Evolutionary conservation across 2,113 vertebrate species (phyloP).

Genomic region (Antennarius striatus): DNA sequence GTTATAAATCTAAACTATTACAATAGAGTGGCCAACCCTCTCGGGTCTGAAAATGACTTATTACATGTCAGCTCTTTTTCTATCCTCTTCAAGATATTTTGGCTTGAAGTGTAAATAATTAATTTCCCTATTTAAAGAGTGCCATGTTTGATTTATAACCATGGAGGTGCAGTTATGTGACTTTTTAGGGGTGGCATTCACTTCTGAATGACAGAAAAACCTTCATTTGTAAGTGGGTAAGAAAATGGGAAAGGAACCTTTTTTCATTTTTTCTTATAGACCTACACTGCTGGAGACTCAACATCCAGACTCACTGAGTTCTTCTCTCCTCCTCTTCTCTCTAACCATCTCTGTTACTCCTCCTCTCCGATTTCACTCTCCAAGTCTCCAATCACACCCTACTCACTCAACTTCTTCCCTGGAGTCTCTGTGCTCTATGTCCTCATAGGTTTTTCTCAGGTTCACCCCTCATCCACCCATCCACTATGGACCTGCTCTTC

Average conservation of each 20-base stretch:
- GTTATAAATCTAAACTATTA: conserved; percentile 70
- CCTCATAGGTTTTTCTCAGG: too few relatives aligned
- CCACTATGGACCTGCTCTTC: too few relatives aligned
- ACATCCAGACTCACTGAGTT: too few relatives aligned
- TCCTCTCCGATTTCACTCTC: too few relatives aligned
- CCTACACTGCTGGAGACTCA: too few relatives aligned
- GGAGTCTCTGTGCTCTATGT: too few relatives aligned
- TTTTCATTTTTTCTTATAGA: too few relatives aligned
- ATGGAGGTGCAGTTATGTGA: conserved; percentile 51
- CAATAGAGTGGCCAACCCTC: conserved; percentile 63
- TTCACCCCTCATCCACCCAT: too few relatives aligned
- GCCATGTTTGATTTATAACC: conserved; percentile 79
- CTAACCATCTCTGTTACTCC: too few relatives aligned
- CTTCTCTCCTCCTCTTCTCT: too few relatives aligned
- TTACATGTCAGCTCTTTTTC: conserved; percentile 65
- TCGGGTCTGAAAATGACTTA: conserved; percentile 71
- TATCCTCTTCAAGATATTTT: conserved; percentile 77
- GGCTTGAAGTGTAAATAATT: conserved; percentile 80
- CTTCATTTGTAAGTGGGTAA: conserved; percentile 19
- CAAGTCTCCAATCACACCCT: too few relatives aligned
- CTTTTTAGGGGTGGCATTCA: conserved; percentile 49
- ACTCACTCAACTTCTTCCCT: too few relatives aligned
- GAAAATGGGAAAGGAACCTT: conserved; percentile 13
- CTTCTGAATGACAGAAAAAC: conserved; percentile 54
- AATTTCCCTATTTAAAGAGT: conserved; percentile 80